Percentiles rank a stretch among this genome's conserved stretches.
Evolutionary conservation across 2,113 vertebrate genomes (phyloP).

Genomic region (Gobio gobio): DNA sequence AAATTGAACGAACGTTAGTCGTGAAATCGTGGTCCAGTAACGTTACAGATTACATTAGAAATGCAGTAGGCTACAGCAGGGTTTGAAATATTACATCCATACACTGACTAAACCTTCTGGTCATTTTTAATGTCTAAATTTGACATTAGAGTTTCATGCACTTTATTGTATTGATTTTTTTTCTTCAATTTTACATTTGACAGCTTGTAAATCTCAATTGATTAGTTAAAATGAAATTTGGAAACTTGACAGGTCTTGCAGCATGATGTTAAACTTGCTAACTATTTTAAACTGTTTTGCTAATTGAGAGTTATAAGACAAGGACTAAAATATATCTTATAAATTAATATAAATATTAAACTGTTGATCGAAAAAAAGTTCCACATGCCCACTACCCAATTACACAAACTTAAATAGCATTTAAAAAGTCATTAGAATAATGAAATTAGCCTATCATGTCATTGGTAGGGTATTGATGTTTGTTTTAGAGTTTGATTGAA

Average conservation of each 20-base stretch:
- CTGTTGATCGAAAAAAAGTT: too few species aligned
- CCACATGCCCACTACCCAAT: not conserved
- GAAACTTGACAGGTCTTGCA: too few species aligned
- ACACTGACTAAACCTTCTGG: not conserved
- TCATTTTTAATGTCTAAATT: too few species aligned
- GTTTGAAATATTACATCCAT: not conserved
- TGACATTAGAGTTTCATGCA: not conserved
- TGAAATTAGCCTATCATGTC: conserved; percentile 15
- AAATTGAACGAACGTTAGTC: not conserved
- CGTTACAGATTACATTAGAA: too few species aligned
- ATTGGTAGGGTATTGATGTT: not conserved
- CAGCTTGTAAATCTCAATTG: not conserved
- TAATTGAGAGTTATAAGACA: not conserved
- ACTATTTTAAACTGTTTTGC: too few species aligned
- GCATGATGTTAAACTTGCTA: too few species aligned
- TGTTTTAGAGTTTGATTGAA: not conserved
- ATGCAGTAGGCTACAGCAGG: too few species aligned
- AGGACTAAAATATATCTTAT: not conserved
- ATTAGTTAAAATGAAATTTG: not conserved
- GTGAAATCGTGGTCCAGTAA: not conserved
- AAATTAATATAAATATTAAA: not conserved
- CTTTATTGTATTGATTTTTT: not conserved
- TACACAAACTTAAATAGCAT: not conserved
- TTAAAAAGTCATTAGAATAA: conserved; percentile 18
- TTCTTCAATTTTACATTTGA: not conserved